Conservation (phyloP, 2,888 invertebrate genomes). For the Bedellia somnulentella region DNA sequence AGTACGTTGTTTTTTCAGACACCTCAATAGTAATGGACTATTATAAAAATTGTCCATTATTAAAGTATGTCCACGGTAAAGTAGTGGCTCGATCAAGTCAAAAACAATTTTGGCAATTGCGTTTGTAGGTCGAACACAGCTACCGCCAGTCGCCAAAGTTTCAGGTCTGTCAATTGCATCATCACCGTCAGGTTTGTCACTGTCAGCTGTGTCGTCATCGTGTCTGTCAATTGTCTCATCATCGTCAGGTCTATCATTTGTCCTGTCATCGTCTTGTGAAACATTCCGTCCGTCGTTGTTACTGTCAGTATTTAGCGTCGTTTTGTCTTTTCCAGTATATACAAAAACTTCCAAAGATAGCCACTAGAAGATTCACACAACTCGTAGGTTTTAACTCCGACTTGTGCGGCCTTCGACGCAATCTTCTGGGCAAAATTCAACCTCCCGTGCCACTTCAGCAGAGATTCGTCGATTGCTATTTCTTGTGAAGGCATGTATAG, state of each 20-base stretch:
- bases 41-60: slow-evolving; percentile 17
- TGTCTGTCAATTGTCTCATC: slow-evolving; percentile 3
- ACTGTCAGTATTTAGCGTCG: no score
- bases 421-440: slow-evolving; percentile 14
- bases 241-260: slow-evolving; percentile 3
- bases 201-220: slow-evolving; percentile 2
- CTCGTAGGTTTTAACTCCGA: slow-evolving; percentile 13
- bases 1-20: slow-evolving; percentile 12
- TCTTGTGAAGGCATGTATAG: slow-evolving; percentile 13
- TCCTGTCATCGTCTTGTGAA: not conserved
- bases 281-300: no score
- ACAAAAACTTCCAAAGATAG: slow-evolving; percentile 14
- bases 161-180: not conserved
- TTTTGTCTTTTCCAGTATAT: slow-evolving; percentile 10
- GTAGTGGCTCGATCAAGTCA: slow-evolving; percentile 10
- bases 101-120: slow-evolving; percentile 13
- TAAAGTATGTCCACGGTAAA: slow-evolving; percentile 12
- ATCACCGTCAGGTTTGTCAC: not conserved
- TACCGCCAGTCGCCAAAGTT: not conserved
- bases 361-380: slow-evolving; percentile 14
- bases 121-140: slow-evolving; percentile 8
- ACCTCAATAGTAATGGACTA: slow-evolving; percentile 11
- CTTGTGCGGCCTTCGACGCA: slow-evolving; percentile 11
- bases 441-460: slow-evolving; percentile 15
- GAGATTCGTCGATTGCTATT: slow-evolving; percentile 15